These are phyloP conservation scores for Syrrhaptes paradoxus DNA, from an alignment of 2,113 vertebrate species.

Conservation along the genomic window DNA sequence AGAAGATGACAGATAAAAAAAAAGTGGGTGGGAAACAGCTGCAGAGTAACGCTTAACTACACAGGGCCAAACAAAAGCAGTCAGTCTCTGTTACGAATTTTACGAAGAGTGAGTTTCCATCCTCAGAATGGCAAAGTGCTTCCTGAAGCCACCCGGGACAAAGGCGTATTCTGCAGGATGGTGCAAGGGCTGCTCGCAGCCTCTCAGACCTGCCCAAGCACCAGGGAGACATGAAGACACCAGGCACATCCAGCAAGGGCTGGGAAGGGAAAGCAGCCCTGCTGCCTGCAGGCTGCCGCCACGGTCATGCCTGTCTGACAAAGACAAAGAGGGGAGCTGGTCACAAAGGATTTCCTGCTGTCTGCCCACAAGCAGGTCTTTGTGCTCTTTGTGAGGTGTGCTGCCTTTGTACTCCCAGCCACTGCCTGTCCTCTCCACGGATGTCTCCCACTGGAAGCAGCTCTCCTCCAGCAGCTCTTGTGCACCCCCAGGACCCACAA, in stretches of 20 bases:
- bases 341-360: neutral
- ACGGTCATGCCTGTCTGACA: neutral
- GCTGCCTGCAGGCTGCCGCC: neutral
- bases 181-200: neutral
- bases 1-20: neutral
- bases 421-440: rapidly evolving
- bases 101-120: neutral
- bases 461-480: neutral
- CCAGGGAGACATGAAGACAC: rapidly evolving
- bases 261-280: neutral
- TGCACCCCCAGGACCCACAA: rapidly evolving
- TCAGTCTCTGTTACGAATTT: neutral
- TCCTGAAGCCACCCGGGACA: neutral
- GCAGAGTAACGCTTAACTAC: neutral
- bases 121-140: neutral
- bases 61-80: neutral
- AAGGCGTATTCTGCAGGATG: neutral
- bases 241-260: neutral
- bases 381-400: neutral
- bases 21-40: neutral
- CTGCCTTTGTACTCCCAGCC: neutral
- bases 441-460: neutral
- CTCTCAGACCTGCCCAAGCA: neutral
- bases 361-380: neutral
- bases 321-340: neutral